Percentiles rank a stretch among this genome's conserved stretches.
phyloP scores from a whole-genome alignment of 2,113 vertebrate species.

The Echinops telfairi region DNA sequence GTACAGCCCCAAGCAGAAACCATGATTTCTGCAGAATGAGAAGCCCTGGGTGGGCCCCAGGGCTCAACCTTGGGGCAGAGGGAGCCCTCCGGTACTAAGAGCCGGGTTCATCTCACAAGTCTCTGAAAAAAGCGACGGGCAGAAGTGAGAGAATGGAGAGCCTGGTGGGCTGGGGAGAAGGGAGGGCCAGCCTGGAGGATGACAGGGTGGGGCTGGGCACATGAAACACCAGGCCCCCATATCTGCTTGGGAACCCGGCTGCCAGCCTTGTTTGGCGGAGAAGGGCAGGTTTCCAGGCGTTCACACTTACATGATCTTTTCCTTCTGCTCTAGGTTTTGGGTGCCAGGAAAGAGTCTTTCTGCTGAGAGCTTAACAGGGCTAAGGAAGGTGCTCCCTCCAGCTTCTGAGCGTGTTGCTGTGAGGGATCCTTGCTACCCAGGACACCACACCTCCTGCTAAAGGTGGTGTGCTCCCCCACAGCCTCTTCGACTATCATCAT shows the following conservation, averaged over 20 bases:
- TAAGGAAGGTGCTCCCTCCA: neutral
- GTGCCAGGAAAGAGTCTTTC: neutral
- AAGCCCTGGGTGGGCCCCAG: neutral
- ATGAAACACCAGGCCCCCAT: neutral
- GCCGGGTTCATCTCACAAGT: neutral
- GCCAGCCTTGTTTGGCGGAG: neutral
- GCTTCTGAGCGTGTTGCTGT: neutral
- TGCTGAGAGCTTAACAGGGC: neutral
- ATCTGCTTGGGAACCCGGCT: neutral
- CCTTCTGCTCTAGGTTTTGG: neutral
- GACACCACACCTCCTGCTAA: accelerated
- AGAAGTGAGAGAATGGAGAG: neutral
- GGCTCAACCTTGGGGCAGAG: neutral
- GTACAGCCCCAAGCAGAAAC: neutral
- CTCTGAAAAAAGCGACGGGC: neutral
- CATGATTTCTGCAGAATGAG: neutral
- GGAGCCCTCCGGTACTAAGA: neutral
- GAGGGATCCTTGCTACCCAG: neutral
- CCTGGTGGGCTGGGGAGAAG: neutral
- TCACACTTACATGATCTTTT: neutral
- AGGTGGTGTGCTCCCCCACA: neutral
- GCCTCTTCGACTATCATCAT: neutral
- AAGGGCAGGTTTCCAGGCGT: no score
- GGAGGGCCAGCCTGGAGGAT: neutral
- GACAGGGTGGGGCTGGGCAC: neutral